Evolutionary conservation across 2,888 invertebrate species (phyloP).

Genomic region (Cylindroiulus punctatus): DNA sequence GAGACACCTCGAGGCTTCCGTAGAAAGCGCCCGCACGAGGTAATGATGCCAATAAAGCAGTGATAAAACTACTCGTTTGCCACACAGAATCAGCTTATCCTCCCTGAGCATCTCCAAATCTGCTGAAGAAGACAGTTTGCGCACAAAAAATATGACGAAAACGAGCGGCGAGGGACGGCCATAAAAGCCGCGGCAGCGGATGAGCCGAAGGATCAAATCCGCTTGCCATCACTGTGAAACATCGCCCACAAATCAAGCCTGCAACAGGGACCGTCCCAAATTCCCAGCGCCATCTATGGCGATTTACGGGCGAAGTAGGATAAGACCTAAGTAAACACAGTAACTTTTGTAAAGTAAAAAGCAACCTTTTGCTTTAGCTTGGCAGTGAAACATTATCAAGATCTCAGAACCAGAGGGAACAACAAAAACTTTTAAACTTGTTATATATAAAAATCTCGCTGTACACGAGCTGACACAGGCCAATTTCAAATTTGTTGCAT

Average conservation of each 20-base stretch:
- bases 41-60: conserved; percentile 21
- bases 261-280: too few species aligned
- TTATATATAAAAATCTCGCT: too few species aligned
- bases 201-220: conserved; percentile 1
- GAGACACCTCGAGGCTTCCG: background rate
- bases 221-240: background rate
- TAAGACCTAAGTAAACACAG: too few species aligned
- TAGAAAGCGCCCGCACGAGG: background rate
- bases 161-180: background rate
- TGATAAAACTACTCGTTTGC: conserved; percentile 1
- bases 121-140: background rate
- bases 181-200: background rate
- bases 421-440: too few species aligned
- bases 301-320: too few species aligned
- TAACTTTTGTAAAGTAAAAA: too few species aligned
- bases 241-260: background rate
- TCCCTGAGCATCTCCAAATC: background rate
- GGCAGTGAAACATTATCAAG: too few species aligned
- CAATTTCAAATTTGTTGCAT: too few species aligned
- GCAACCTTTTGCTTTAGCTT: too few species aligned
- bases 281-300: too few species aligned
- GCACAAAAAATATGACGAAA: background rate
- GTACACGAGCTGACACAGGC: too few species aligned
- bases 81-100: background rate
- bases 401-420: too few species aligned